These are phyloP conservation scores for Macroglossus sobrinus DNA, from an alignment of 2,113 vertebrate genomes.

Conservation along the genomic window DNA sequence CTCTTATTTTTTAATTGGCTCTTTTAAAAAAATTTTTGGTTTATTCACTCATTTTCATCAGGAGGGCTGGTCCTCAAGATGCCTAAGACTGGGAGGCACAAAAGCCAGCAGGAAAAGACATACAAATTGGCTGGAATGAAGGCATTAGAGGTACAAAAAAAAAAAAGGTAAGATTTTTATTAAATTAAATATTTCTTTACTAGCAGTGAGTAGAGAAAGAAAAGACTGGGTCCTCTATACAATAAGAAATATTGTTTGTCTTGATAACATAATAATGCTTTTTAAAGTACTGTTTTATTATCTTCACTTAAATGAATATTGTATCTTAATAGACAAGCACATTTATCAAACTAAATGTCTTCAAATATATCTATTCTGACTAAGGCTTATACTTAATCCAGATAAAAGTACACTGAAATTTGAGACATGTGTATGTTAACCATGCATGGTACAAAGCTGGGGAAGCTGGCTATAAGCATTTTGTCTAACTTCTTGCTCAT, in stretches of 20 bases:
- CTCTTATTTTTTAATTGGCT: background rate
- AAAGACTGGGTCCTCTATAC: background rate
- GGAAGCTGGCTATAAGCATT: background rate
- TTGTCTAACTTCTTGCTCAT: background rate
- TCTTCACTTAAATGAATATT: background rate
- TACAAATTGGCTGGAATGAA: background rate
- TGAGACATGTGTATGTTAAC: background rate
- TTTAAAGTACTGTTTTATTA: conserved; percentile 20
- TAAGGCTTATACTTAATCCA: background rate
- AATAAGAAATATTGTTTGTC: conserved; percentile 4
- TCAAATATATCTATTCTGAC: background rate
- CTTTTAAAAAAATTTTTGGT: background rate
- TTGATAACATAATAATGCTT: background rate
- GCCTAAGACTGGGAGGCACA: background rate
- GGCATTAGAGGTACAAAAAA: background rate
- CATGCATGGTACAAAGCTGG: rapidly evolving
- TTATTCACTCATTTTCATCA: background rate
- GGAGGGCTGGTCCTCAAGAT: background rate
- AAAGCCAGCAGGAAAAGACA: background rate
- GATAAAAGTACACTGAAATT: background rate
- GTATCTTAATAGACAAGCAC: background rate
- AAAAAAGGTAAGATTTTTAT: background rate
- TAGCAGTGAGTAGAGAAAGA: background rate
- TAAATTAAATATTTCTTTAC: conserved; percentile 3
- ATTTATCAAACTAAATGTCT: conserved; percentile 43